These are phyloP conservation scores for Drosophila malerkotliana DNA, from an alignment of 1,140 invertebrate genomes.

Conservation along the genomic window DNA sequence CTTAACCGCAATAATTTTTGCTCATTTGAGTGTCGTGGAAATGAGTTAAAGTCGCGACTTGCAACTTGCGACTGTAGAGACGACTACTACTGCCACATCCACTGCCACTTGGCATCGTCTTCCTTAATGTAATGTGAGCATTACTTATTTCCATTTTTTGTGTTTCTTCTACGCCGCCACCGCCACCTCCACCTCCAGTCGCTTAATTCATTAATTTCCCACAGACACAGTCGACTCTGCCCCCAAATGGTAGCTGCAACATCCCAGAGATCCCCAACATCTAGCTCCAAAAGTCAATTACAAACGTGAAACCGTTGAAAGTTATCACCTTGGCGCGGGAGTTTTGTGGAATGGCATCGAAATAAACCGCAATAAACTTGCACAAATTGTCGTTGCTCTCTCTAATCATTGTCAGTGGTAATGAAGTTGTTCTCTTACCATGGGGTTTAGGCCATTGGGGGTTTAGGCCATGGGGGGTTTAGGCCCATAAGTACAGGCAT, in stretches of 20 bases:
- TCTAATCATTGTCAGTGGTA: conserved; percentile 44
- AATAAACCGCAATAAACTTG: conserved; percentile 54
- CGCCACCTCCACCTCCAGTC: conserved; percentile 36
- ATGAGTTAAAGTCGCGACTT: conserved; percentile 70
- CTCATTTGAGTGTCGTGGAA: conserved; percentile 82
- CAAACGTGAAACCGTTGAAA: conserved; percentile 80
- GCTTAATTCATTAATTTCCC: conserved; percentile 81
- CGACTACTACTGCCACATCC: not conserved
- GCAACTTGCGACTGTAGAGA: conserved; percentile 3
- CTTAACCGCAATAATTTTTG: conserved; percentile 82
- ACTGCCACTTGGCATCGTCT: conserved; percentile 61
- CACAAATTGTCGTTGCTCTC: conserved; percentile 55
- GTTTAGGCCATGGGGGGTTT: conserved; percentile 1
- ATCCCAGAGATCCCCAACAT: not conserved
- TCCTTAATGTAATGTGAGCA: conserved; percentile 75
- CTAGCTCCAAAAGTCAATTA: conserved; percentile 61
- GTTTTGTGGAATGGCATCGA: conserved; percentile 48
- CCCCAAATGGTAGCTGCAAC: conserved; percentile 39
- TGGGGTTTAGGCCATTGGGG: conserved; percentile 9
- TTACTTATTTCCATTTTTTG: conserved; percentile 76
- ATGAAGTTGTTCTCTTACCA: conserved; percentile 40
- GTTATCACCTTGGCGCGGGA: conserved; percentile 70
- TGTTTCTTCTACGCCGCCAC: conserved; percentile 55
- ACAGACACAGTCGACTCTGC: conserved; percentile 48
- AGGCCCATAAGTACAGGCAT: conserved; percentile 26